These are phyloP conservation scores for Clamator glandarius DNA, from an alignment of 2,797 vertebrate genomes.

Conservation along the genomic window DNA sequence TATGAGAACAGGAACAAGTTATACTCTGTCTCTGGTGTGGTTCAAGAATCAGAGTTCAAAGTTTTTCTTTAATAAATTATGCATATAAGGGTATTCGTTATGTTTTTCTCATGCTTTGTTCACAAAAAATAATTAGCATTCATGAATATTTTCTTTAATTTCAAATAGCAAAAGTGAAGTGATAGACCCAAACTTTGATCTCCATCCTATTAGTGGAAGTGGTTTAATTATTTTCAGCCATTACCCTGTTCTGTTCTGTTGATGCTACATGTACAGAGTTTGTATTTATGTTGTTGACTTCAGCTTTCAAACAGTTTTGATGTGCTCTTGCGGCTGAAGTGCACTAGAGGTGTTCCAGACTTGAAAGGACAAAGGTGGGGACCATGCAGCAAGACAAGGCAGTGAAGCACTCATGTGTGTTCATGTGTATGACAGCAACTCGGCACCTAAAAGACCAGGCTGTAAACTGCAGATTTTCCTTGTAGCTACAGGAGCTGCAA, in stretches of 20 bases:
- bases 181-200: slow-evolving; percentile 54
- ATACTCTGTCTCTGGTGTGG: slow-evolving; percentile 16
- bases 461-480: background rate
- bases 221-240: slow-evolving; percentile 25
- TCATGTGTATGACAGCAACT: background rate
- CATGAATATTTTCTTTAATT: slow-evolving; percentile 49
- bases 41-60: slow-evolving; percentile 40
- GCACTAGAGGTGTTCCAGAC: background rate
- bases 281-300: background rate
- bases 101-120: slow-evolving; percentile 44
- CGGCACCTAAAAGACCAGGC: background rate
- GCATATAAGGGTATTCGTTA: slow-evolving; percentile 29
- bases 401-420: background rate
- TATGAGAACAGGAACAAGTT: background rate
- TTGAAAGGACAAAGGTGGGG: background rate
- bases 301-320: slow-evolving; percentile 10
- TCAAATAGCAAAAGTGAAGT: background rate
- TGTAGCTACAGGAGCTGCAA: background rate
- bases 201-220: background rate
- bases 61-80: slow-evolving; percentile 50
- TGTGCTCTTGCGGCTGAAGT: background rate
- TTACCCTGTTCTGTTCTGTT: background rate
- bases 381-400: accelerated
- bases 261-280: background rate
- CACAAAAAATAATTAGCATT: slow-evolving; percentile 23